Base-by-base conservation (phyloP, 2,797 vertebrate species). In the Valencia hispanica region DNA sequence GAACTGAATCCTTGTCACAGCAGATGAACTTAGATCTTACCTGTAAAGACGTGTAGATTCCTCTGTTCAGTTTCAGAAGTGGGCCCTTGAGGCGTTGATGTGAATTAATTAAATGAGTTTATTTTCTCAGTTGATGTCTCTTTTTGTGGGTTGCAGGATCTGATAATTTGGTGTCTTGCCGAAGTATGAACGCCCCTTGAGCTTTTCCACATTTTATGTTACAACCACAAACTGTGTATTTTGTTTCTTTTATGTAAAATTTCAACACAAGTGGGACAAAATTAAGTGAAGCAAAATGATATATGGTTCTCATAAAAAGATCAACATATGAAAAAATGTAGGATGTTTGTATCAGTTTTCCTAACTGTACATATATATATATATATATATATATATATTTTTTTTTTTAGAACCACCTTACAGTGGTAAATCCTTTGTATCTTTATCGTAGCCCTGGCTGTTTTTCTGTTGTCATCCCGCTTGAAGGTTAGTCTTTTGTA, bases 21-120 rank as follows among this genome's bases (percentile, higher is more conserved):
- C 59, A 74, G 53, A 55, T 82, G 63, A 55, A 70, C 55, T 68
- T 68, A 47, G 79, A 88, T 88, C 82, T 73, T 50, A 86, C 88
- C 82, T 91, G 80, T 86, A 72, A 81, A 86, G 70, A 69, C 70
- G 27, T 79, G 72, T 82, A 90, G 91, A 91, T 94, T 93, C 90
- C 91, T 69, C 69, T 87, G 84, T 91, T 75, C 68, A 43, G 61
- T 80, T 65, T 80, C 66, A 70, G 84, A 87, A 57, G n/a, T 79
- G 43, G 81, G 70, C 70, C 86, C 79, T 68, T 57, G 9, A 72
- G 84, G 75, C 76, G 20, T 82, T 59, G 39, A 69, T 66, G 74
- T 34, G 51, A 71, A 50, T 86, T 63, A 48, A 90, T 87, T 87
- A 91, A 94, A 93, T 68, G 50, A 84, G 30, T 83, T 80, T 88